A percentile compares a stretch with the other conserved stretches of the same genome.
phyloP scores from a whole-genome alignment of 2,113 vertebrate species.

The Onychostoma macrolepis region DNA sequence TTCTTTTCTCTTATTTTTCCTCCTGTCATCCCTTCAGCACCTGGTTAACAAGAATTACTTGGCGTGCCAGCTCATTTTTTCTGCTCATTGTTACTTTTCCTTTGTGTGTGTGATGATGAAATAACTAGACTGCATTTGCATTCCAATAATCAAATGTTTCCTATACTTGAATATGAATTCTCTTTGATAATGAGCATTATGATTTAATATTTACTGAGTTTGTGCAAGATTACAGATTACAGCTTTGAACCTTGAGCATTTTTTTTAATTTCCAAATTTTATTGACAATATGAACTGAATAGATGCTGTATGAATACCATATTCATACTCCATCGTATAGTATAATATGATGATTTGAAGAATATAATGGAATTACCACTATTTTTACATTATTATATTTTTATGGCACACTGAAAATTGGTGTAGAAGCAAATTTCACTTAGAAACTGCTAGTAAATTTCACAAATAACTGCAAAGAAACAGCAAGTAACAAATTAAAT shows the following conservation, averaged over 20 bases:
- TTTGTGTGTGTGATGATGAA: neutral
- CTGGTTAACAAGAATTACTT: constrained; percentile 12
- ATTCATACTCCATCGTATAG: neutral
- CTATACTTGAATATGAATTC: neutral
- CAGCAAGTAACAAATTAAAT: too few relatives aligned
- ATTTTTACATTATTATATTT: neutral
- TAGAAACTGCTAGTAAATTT: too few relatives aligned
- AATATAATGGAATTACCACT: neutral
- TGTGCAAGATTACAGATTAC: neutral
- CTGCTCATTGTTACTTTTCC: constrained; percentile 8
- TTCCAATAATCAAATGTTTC: neutral
- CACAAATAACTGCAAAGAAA: too few relatives aligned
- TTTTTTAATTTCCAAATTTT: neutral
- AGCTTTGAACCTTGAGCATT: neutral
- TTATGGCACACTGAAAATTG: too few relatives aligned
- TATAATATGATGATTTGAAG: neutral
- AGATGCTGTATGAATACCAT: neutral
- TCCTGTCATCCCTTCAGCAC: neutral
- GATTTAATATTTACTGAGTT: neutral
- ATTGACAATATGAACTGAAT: neutral
- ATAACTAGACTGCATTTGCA: neutral
- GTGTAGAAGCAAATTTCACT: too few relatives aligned
- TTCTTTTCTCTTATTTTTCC: constrained; percentile 28
- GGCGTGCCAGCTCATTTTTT: neutral
- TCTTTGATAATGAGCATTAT: neutral